Percentiles rank a stretch among this genome's conserved stretches.
Conservation (phyloP, 1,140 invertebrate genomes). For the Wiebesia pumilae region DNA sequence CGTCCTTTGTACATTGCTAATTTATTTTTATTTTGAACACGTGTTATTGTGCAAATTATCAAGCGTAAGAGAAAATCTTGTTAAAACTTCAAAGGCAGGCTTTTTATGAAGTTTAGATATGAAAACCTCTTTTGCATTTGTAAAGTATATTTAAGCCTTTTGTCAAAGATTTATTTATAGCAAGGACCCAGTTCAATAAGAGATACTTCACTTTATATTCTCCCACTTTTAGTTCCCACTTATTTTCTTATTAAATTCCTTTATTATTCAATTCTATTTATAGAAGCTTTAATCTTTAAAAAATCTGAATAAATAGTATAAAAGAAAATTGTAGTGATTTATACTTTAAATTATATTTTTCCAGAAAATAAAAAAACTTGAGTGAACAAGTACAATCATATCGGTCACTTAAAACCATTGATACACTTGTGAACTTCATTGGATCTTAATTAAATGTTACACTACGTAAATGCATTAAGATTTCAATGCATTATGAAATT, state of each 20-base stretch:
- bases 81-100: slow-evolving; percentile 1
- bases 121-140: background rate
- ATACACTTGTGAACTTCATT: no score
- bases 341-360: no score
- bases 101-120: background rate
- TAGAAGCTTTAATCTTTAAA: no score
- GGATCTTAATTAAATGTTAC: no score
- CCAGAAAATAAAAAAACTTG: no score
- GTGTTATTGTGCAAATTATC: background rate
- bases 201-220: background rate
- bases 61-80: background rate
- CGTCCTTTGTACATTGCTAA: background rate
- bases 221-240: background rate
- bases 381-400: background rate
- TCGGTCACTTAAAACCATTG: background rate
- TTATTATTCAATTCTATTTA: no score
- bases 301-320: no score
- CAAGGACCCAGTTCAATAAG: no score
- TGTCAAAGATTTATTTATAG: background rate
- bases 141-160: background rate
- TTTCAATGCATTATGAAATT: no score
- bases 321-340: no score
- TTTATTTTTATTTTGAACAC: background rate
- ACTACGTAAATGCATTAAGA: no score
- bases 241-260: no score